Percentiles rank a stretch among this genome's conserved stretches.
Evolutionary conservation across 2,797 vertebrate species (phyloP).

Genomic region (Hafferia zeledoni): DNA sequence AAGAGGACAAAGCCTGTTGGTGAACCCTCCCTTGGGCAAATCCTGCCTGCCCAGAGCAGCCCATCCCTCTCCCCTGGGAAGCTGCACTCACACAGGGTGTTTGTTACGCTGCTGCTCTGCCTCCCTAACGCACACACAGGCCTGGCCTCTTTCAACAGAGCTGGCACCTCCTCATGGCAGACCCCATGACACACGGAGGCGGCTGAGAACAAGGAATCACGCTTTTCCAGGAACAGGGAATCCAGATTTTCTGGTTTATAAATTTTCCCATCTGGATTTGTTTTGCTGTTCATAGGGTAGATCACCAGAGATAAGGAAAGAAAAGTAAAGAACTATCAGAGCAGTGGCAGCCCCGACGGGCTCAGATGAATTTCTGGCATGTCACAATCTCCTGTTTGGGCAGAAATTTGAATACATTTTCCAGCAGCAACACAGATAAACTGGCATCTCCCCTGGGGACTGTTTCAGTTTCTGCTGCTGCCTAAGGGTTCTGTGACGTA

Average conservation of each 20-base stretch:
- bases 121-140: neutral
- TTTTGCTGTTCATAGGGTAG: constrained; percentile 41
- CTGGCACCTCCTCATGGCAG: constrained; percentile 56
- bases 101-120: rapidly evolving
- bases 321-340: constrained; percentile 36
- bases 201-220: constrained; percentile 46
- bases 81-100: rapidly evolving
- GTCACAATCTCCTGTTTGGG: constrained; percentile 52
- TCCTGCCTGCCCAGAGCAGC: neutral
- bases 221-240: constrained; percentile 61
- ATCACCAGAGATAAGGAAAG: constrained; percentile 55
- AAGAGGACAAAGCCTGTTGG: neutral
- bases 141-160: constrained; percentile 45
- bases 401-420: constrained; percentile 60
- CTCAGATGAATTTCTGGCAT: constrained; percentile 38
- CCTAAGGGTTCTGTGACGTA: neutral
- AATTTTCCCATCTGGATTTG: constrained; percentile 65
- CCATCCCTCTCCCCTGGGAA: neutral
- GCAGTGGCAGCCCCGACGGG: constrained; percentile 30
- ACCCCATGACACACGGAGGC: constrained; percentile 62
- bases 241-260: constrained; percentile 70
- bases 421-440: constrained; percentile 34
- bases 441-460: constrained; percentile 1
- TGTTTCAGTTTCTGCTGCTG: constrained; percentile 27
- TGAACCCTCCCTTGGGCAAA: neutral